A percentile compares a stretch with the other conserved stretches of the same genome.
These are phyloP conservation scores for Ophraella communa DNA, from an alignment of 2,888 invertebrate genomes.

Conservation along the genomic window DNA sequence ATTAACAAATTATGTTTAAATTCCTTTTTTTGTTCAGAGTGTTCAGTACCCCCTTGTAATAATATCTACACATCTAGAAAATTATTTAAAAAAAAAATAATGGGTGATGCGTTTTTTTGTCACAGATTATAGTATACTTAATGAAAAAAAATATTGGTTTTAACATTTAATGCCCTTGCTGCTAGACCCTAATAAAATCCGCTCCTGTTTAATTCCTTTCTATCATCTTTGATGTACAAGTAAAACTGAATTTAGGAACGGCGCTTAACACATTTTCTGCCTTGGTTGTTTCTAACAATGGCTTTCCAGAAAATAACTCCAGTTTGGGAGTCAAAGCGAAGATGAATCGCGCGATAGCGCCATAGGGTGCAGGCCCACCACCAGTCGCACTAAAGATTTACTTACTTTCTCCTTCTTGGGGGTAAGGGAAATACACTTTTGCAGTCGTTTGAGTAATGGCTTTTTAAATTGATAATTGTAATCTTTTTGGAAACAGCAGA, in stretches of 20 bases:
- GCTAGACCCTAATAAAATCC: background rate
- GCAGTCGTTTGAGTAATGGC: slow-evolving; percentile 18
- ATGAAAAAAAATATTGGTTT: background rate
- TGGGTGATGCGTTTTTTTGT: too few species aligned
- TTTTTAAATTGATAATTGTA: slow-evolving; percentile 27
- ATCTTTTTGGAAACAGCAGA: slow-evolving; percentile 31
- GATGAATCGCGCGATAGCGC: slow-evolving; percentile 43
- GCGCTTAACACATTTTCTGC: slow-evolving; percentile 47
- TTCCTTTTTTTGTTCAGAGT: too few species aligned
- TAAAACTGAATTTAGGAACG: slow-evolving; percentile 18
- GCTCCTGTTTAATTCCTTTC: background rate
- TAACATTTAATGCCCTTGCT: background rate
- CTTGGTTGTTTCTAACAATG: slow-evolving; percentile 47
- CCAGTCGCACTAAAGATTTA: slow-evolving; percentile 44
- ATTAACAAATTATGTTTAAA: too few species aligned
- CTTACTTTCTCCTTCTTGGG: slow-evolving; percentile 44
- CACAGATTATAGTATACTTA: too few species aligned
- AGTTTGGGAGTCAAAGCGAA: slow-evolving; percentile 46
- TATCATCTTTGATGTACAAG: slow-evolving; percentile 13
- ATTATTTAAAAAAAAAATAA: too few species aligned
- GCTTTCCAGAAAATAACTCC: slow-evolving; percentile 43
- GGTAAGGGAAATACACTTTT: slow-evolving; percentile 24
- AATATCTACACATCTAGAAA: too few species aligned
- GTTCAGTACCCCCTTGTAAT: too few species aligned
- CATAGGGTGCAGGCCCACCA: slow-evolving; percentile 27